A percentile compares a stretch with the other conserved stretches of the same genome.
Conservation (phyloP, 2,888 invertebrate genomes). For the Drosophila borborema region DNA sequence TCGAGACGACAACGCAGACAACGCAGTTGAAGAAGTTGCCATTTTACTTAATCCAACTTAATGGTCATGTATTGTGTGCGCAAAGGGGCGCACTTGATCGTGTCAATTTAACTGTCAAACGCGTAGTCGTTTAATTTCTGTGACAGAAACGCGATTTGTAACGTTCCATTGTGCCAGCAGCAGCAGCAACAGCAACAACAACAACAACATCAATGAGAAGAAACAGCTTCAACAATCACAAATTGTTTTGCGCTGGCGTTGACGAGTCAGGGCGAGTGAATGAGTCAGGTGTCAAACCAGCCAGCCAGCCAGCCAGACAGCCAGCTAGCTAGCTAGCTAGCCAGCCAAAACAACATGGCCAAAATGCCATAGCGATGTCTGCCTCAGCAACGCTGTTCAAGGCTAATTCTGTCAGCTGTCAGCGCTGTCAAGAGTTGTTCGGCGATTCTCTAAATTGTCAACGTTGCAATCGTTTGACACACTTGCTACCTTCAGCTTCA, state of each 20-base stretch:
- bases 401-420: constrained; percentile 83
- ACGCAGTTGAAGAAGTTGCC: constrained; percentile 66
- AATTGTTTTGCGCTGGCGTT: constrained; percentile 53
- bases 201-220: constrained; percentile 10
- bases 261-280: constrained; percentile 41
- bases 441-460: constrained; percentile 76
- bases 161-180: constrained; percentile 64
- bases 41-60: constrained; percentile 72
- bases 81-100: constrained; percentile 70
- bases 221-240: constrained; percentile 28
- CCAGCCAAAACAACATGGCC: constrained; percentile 46
- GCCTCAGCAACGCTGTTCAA: constrained; percentile 65
- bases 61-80: constrained; percentile 52
- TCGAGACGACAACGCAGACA: constrained; percentile 11
- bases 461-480: constrained; percentile 55
- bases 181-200: constrained; percentile 28
- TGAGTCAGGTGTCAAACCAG: constrained; percentile 12
- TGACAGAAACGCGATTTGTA: constrained; percentile 82
- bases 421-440: constrained; percentile 72
- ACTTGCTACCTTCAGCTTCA: constrained; percentile 1
- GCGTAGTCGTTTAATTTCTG: constrained; percentile 74
- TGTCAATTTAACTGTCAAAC: constrained; percentile 81
- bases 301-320: too few species aligned
- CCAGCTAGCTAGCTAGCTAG: too few species aligned
- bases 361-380: constrained; percentile 51